Percentiles rank a stretch among this genome's conserved stretches.
Evolutionary conservation across 2,797 vertebrate genomes (phyloP).

Genomic region (Liasis olivaceus): DNA sequence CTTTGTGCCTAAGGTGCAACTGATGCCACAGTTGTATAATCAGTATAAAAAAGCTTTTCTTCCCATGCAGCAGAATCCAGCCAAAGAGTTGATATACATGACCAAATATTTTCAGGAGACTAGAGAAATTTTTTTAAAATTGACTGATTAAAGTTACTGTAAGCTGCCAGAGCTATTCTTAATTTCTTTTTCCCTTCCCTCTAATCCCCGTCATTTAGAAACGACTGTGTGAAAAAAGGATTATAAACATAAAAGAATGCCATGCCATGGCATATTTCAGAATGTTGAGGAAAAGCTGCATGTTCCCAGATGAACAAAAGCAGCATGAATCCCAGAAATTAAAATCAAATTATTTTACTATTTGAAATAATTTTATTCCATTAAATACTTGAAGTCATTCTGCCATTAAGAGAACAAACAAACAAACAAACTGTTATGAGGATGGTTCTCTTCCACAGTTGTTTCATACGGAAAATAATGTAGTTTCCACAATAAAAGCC

Average conservation of each 20-base stretch:
- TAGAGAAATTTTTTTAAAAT: not conserved
- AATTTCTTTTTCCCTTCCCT: not conserved
- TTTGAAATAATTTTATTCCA: not conserved
- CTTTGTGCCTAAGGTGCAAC: no score
- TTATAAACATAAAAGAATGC: conserved; percentile 10
- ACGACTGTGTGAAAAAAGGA: not conserved
- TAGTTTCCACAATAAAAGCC: not conserved
- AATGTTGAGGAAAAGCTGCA: fast-evolving
- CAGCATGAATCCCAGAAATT: conserved; percentile 5
- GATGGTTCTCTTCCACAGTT: not conserved
- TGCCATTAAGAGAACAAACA: not conserved
- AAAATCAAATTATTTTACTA: conserved; percentile 8
- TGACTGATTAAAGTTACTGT: conserved; percentile 17
- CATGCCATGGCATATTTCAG: conserved; percentile 2
- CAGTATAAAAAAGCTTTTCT: not conserved
- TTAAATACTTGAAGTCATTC: not conserved
- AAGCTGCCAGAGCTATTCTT: not conserved
- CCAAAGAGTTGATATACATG: conserved; percentile 6
- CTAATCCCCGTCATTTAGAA: conserved; percentile 19
- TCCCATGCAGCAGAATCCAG: not conserved
- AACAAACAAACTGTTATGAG: not conserved
- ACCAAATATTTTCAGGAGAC: conserved; percentile 14
- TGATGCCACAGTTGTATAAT: no score
- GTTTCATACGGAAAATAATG: not conserved
- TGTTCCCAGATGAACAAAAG: not conserved